phyloP scores from a whole-genome alignment of 2,797 vertebrate species.

The Carcharodon carcharias region DNA sequence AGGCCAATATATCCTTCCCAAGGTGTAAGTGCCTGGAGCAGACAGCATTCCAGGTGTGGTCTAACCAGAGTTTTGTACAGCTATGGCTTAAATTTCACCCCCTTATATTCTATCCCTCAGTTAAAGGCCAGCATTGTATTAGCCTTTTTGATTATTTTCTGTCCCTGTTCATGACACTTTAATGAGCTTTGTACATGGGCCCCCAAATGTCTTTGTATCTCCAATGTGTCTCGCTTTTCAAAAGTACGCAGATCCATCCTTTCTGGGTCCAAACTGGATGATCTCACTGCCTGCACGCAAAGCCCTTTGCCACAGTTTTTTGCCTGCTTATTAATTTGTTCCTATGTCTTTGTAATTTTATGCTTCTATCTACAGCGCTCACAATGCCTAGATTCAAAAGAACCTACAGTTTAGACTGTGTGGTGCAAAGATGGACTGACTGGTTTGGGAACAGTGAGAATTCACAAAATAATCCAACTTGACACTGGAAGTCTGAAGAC shows the following conservation, averaged over 20 bases:
- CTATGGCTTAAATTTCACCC: neutral
- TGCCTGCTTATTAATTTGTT: neutral
- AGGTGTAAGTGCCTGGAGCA: too few relatives aligned
- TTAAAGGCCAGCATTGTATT: neutral
- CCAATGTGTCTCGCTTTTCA: neutral
- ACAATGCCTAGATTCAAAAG: neutral
- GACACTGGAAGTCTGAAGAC: neutral
- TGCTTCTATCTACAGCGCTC: neutral
- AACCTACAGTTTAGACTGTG: neutral
- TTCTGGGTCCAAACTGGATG: neutral
- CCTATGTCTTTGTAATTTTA: neutral
- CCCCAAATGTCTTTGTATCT: neutral
- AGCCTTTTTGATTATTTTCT: too few relatives aligned
- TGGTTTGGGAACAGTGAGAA: neutral
- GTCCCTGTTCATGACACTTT: neutral
- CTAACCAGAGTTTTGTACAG: neutral
- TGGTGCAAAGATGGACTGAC: neutral
- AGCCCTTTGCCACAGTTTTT: neutral
- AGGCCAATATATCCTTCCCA: too few relatives aligned
- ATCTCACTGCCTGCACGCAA: neutral
- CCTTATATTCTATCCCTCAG: neutral
- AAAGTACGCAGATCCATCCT: neutral
- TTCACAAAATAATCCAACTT: neutral
- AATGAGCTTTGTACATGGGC: neutral
- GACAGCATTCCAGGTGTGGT: too few relatives aligned